A percentile compares a stretch with the other conserved stretches of the same genome.
phyloP scores from a whole-genome alignment of 2,113 vertebrate genomes.

The Dipodomys merriami region DNA sequence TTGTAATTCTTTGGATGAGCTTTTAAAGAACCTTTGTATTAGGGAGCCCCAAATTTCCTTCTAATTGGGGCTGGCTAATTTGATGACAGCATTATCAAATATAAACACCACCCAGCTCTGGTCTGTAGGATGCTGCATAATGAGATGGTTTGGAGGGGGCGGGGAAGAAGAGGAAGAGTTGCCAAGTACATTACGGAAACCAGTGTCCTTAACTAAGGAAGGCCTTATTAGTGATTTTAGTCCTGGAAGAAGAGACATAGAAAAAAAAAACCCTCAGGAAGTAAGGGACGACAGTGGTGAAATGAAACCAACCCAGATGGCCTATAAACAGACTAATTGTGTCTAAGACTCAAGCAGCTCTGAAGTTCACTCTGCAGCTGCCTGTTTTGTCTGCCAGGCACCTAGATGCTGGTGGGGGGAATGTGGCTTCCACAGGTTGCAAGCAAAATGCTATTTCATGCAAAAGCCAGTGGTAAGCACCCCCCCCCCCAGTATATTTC shows the following conservation, averaged over 20 bases:
- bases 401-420: slow-evolving; percentile 82
- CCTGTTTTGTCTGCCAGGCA: slow-evolving; percentile 75
- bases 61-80: slow-evolving; percentile 65
- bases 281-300: slow-evolving; percentile 70
- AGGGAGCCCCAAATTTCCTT: slow-evolving; percentile 74
- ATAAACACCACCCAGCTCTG: slow-evolving; percentile 52
- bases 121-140: slow-evolving; percentile 45
- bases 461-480: slow-evolving; percentile 33
- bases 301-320: slow-evolving; percentile 82
- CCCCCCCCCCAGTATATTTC: slow-evolving; percentile 63
- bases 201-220: slow-evolving; percentile 61
- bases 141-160: neutral
- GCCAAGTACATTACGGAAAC: slow-evolving; percentile 13
- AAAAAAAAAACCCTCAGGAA: slow-evolving; percentile 71
- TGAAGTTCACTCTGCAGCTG: slow-evolving; percentile 84
- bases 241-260: slow-evolving; percentile 68
- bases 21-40: slow-evolving; percentile 68
- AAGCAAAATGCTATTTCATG: slow-evolving; percentile 67
- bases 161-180: neutral
- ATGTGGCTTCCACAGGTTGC: slow-evolving; percentile 76
- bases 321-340: slow-evolving; percentile 83
- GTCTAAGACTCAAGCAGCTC: slow-evolving; percentile 80
- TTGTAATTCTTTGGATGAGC: slow-evolving; percentile 61
- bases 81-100: slow-evolving; percentile 62
- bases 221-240: slow-evolving; percentile 76